These are phyloP conservation scores for Sceloporus tristichus DNA, from an alignment of 2,113 vertebrate genomes.

Conservation along the genomic window DNA sequence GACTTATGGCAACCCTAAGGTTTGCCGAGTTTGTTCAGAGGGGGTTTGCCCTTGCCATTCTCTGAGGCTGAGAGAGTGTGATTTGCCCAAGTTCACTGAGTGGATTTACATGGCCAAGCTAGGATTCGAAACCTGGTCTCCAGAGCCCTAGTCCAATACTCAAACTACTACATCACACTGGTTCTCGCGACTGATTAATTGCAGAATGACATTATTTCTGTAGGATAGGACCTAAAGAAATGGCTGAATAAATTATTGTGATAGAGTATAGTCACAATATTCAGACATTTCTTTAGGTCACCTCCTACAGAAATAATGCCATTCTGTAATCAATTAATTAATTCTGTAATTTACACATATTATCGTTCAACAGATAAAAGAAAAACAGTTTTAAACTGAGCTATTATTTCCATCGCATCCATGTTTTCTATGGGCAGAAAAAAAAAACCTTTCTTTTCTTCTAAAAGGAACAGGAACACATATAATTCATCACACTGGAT, in stretches of 20 bases:
- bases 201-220: no score
- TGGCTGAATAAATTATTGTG: background rate
- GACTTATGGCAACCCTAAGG: no score
- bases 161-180: background rate
- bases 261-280: no score
- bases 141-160: background rate
- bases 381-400: background rate
- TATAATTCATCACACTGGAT: background rate
- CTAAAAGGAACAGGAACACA: background rate
- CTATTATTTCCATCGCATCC: background rate
- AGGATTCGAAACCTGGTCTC: background rate
- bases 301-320: no score
- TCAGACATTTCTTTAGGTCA: no score
- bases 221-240: no score
- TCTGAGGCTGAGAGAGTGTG: no score
- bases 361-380: background rate
- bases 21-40: no score
- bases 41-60: no score
- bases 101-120: background rate
- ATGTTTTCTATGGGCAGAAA: background rate
- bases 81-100: background rate
- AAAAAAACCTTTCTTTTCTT: background rate
- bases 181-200: background rate
- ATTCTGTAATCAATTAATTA: no score
- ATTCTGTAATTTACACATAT: background rate